Evolutionary conservation across 2,797 vertebrate species (phyloP), one percentile per base, ranked within the genome.

Genomic region (Typhlichthys subterraneus): DNA sequence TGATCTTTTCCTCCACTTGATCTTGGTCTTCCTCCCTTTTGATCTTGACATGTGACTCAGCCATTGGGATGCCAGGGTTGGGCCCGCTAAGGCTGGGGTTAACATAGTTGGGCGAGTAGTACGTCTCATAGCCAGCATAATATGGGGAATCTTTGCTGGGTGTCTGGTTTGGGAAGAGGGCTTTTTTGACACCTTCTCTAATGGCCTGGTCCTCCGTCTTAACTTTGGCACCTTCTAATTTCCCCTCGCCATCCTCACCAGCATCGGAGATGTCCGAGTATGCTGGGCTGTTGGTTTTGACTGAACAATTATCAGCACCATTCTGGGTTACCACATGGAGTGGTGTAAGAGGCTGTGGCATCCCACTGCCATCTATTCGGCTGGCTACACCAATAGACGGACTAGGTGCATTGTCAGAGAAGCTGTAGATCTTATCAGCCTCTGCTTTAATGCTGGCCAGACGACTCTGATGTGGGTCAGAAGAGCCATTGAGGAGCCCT

Each of bases 211-310:
- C 98, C 0, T 97, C 92, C 67, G 97, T 94, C 84, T 97, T 97
- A 0, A 86, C 91, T 85, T 97, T 99, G 61, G 94, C 51, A 0
- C 90, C 89, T 51, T 99, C 98, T 51, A 93, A 65, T 83, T 96
- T 98, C 65, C 95, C 96, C 80, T 99, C 98, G 1, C 95, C 97
- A 1, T 99, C 98, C 77, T 99, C 98, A 59, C 97, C 98, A 0
- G 97, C 98, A 0, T 99, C 98, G 0, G 98, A 99, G 86, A 99
- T 99, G 82, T 99, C 98, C 0, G 98, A 99, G 83, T 99, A 99
- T 1, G 97, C 98, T 0, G 98, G 97, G 81, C 97, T 99, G 67
- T 96, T 98, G 60, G 97, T 99, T 90, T 99, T 99, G 59, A 97
- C 97, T 0, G 98, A 98, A 73, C 95, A 92, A 23, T 94, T 97